Conservation (phyloP, 2,113 vertebrate species). For the Candoia aspera region DNA sequence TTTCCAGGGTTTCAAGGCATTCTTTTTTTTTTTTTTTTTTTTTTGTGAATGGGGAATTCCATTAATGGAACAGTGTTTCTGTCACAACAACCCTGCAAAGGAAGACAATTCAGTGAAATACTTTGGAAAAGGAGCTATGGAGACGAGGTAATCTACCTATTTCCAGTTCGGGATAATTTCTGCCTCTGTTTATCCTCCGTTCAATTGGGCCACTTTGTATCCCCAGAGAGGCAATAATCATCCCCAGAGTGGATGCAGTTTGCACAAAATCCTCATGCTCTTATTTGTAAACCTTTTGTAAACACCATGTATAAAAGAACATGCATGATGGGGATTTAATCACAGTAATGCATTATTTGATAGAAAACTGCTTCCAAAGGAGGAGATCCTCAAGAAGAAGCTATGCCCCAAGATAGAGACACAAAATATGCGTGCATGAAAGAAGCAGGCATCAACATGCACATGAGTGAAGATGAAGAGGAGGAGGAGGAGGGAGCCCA, state of each 20-base stretch:
- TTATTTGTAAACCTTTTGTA: neutral
- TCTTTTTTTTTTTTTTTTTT: no score
- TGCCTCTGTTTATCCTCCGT: neutral
- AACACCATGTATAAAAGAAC: neutral
- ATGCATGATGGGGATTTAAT: no score
- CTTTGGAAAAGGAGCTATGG: neutral
- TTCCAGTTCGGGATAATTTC: neutral
- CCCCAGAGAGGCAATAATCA: neutral
- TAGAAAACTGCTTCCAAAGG: no score
- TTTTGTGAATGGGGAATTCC: neutral
- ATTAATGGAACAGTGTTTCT: neutral
- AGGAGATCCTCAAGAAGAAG: no score
- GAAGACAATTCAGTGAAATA: neutral
- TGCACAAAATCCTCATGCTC: neutral
- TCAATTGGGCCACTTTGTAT: neutral
- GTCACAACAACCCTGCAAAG: no score
- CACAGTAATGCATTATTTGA: no score
- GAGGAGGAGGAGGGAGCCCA: neutral
- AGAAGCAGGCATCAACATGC: no score
- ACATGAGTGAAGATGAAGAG: no score
- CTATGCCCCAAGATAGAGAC: no score
- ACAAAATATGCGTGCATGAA: no score
- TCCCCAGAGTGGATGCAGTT: neutral
- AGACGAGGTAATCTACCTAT: neutral
- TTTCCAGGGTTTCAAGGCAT: neutral